Percentiles rank a stretch among this genome's conserved stretches.
Conservation (phyloP, 2,888 invertebrate species). For the Temnothorax ravouxi region DNA sequence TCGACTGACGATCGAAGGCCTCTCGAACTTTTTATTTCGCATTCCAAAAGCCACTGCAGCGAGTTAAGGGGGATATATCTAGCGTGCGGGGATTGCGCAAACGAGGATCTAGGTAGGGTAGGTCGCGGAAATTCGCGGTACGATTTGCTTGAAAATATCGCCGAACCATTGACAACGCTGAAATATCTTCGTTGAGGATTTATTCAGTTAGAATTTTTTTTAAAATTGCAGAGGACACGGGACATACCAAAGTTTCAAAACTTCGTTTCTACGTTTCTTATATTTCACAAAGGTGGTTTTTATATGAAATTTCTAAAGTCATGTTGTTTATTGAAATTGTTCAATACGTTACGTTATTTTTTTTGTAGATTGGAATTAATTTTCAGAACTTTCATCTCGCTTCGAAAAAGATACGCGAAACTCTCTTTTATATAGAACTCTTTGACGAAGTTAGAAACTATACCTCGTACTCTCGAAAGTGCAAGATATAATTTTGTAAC, state of each 20-base stretch:
- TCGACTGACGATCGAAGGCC: constrained; percentile 11
- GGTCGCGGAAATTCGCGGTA: not conserved
- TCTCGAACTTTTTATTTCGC: constrained; percentile 11
- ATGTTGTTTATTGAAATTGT: not conserved
- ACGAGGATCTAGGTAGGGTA: not conserved
- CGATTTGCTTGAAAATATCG: not conserved
- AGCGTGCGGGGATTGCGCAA: not conserved
- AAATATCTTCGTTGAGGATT: not conserved
- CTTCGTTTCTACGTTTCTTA: not conserved
- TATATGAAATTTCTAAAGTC: not conserved
- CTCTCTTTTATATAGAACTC: not conserved
- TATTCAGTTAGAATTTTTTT: not conserved
- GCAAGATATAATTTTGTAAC: constrained; percentile 5
- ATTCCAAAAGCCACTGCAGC: not conserved
- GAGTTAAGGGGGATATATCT: constrained; percentile 24
- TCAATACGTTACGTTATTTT: not conserved
- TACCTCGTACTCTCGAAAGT: not conserved
- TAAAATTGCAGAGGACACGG: not conserved
- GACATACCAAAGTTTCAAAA: not conserved
- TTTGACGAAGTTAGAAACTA: not conserved
- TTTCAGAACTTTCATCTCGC: not conserved
- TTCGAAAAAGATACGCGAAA: not conserved
- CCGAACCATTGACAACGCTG: not conserved
- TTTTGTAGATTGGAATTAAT: not conserved
- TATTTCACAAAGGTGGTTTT: not conserved